Conservation (phyloP, 2,888 invertebrate species). For the Lasioglossum marginatum region DNA sequence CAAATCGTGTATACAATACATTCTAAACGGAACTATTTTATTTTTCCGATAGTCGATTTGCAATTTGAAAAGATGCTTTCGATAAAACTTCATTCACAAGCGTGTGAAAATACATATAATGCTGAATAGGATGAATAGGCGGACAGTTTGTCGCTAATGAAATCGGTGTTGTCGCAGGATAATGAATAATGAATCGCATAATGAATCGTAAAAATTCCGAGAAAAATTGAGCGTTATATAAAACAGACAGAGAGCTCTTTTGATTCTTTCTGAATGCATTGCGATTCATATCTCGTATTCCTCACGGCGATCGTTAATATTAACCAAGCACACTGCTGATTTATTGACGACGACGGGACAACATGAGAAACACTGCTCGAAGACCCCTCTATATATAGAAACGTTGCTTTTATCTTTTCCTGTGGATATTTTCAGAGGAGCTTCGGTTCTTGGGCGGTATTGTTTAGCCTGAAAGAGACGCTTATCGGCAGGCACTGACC, state of each 20-base stretch:
- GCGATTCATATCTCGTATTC: background rate
- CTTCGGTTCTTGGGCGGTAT: slow-evolving; percentile 63
- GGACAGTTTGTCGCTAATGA: background rate
- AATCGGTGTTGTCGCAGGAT: background rate
- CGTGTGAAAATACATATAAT: background rate
- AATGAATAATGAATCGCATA: background rate
- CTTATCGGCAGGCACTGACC: slow-evolving; percentile 21
- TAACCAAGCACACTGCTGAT: slow-evolving; percentile 36
- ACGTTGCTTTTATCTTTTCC: slow-evolving; percentile 74
- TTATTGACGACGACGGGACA: slow-evolving; percentile 38
- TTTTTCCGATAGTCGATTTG: background rate
- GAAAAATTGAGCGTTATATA: background rate
- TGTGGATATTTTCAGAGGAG: slow-evolving; percentile 71
- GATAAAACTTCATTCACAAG: background rate
- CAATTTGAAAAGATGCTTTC: background rate
- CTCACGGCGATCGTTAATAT: slow-evolving; percentile 19
- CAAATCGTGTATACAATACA: background rate
- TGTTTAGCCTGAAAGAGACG: slow-evolving; percentile 60
- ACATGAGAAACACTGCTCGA: slow-evolving; percentile 68
- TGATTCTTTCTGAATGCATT: slow-evolving; percentile 12
- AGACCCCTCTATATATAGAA: slow-evolving; percentile 73
- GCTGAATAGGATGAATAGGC: background rate
- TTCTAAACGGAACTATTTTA: background rate
- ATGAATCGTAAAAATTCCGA: background rate
- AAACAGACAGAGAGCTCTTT: slow-evolving; percentile 5